These are phyloP conservation scores for Phoxinus phoxinus DNA, from an alignment of 2,113 vertebrate genomes.

Conservation along the genomic window DNA sequence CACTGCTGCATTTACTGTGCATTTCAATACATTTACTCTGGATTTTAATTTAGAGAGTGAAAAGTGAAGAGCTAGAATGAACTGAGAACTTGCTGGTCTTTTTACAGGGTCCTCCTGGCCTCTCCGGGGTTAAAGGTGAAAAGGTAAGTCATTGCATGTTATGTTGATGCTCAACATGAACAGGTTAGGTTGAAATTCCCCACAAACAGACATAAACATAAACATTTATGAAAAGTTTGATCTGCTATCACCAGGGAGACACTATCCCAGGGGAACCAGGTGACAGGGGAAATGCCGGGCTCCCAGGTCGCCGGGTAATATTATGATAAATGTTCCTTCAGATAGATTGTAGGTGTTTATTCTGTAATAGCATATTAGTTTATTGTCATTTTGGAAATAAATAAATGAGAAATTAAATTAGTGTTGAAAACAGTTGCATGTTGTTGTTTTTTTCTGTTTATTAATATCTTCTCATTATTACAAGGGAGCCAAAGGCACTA, in stretches of 20 bases:
- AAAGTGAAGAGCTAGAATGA: not conserved
- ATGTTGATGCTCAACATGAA: not conserved
- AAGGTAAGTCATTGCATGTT: constrained; percentile 72
- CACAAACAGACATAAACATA: constrained; percentile 2
- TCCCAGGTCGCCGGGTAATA: constrained; percentile 80
- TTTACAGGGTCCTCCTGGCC: constrained; percentile 78
- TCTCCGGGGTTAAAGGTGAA: constrained; percentile 80
- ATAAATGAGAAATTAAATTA: not conserved
- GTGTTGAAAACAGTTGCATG: not conserved
- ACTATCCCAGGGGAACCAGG: constrained; percentile 76
- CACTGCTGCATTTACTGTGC: not conserved
- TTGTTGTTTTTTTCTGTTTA: not conserved
- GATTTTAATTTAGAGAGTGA: not conserved
- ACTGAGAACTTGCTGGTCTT: constrained; percentile 13
- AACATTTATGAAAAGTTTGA: constrained; percentile 6
- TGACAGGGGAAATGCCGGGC: constrained; percentile 76
- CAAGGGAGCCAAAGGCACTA: constrained; percentile 81
- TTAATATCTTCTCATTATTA: not conserved
- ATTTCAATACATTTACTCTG: not conserved
- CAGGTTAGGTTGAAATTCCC: not conserved
- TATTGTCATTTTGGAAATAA: not conserved
- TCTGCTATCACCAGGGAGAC: constrained; percentile 76
- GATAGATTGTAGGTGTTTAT: not conserved
- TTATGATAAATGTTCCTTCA: not conserved
- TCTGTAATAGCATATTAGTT: not conserved